Conservation (phyloP, 2,797 vertebrate genomes). For the Melanotaenia pygmaea region DNA sequence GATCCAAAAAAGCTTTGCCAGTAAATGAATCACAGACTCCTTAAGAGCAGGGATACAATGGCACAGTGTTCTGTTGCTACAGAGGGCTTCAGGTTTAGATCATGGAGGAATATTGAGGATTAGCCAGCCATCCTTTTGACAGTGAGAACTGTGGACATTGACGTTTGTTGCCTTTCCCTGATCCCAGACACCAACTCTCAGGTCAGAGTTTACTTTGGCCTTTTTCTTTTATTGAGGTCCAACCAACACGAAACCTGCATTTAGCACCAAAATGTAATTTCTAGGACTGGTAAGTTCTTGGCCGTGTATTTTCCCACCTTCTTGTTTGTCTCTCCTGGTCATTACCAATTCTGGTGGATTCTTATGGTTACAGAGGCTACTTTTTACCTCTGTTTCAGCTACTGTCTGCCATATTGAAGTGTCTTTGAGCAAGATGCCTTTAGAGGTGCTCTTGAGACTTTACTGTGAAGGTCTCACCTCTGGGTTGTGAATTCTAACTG, state of each 20-base stretch:
- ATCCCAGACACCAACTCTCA: constrained; percentile 73
- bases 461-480: constrained; percentile 12
- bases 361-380: constrained; percentile 8
- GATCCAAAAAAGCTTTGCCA: constrained; percentile 64
- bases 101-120: constrained; percentile 80
- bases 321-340: constrained; percentile 33
- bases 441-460: constrained; percentile 8
- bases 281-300: constrained; percentile 54
- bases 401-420: constrained; percentile 16
- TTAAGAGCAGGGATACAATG: constrained; percentile 74
- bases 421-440: constrained; percentile 38
- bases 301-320: constrained; percentile 36
- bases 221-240: constrained; percentile 66
- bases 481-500: constrained; percentile 16
- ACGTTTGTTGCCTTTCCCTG: constrained; percentile 68
- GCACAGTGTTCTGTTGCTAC: constrained; percentile 73
- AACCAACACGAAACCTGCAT: constrained; percentile 70
- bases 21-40: constrained; percentile 75
- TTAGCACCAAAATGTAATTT: constrained; percentile 73
- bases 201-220: constrained; percentile 78
- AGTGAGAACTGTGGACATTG: constrained; percentile 67
- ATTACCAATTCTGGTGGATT: constrained; percentile 31
- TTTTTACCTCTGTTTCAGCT: constrained; percentile 27
- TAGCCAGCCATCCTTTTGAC: constrained; percentile 71
- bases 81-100: constrained; percentile 77